Conservation (phyloP, 2,888 invertebrate genomes). For the Eupithecia exiguata region DNA sequence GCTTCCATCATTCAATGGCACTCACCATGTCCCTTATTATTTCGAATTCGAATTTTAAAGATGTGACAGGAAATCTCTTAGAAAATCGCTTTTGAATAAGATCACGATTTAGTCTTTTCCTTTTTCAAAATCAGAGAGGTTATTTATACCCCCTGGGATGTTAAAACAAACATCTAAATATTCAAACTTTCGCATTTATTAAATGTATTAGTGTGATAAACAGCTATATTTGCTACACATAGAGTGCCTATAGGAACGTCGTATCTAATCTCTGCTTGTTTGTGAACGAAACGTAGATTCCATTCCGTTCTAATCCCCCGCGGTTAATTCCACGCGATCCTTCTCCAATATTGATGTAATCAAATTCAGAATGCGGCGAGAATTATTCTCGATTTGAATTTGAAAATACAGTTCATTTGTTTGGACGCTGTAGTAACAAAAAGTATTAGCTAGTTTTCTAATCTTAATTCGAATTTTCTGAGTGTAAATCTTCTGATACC, state of each 20-base stretch:
- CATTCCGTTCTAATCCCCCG: constrained; percentile 52
- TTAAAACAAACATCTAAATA: neutral
- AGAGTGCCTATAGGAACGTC: neutral
- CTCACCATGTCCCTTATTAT: constrained; percentile 38
- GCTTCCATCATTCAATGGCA: constrained; percentile 45
- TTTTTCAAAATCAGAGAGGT: neutral
- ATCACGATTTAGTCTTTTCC: neutral
- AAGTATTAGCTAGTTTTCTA: neutral
- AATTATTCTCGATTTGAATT: constrained; percentile 21
- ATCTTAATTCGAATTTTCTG: neutral
- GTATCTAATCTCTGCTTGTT: constrained; percentile 41
- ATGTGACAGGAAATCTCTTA: constrained; percentile 20
- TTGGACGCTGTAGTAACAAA: neutral
- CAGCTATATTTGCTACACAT: no score
- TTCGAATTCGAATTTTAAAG: constrained; percentile 28
- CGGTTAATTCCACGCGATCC: constrained; percentile 47
- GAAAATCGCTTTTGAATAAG: neutral
- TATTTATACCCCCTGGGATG: neutral
- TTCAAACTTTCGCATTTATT: neutral
- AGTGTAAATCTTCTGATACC: no score
- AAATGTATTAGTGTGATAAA: no score
- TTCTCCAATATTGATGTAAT: constrained; percentile 37
- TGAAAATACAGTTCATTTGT: neutral
- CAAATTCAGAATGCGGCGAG: constrained; percentile 29
- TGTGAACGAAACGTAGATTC: constrained; percentile 47